Conservation (phyloP, 2,888 invertebrate species). For the Plemyria rubiginata region DNA sequence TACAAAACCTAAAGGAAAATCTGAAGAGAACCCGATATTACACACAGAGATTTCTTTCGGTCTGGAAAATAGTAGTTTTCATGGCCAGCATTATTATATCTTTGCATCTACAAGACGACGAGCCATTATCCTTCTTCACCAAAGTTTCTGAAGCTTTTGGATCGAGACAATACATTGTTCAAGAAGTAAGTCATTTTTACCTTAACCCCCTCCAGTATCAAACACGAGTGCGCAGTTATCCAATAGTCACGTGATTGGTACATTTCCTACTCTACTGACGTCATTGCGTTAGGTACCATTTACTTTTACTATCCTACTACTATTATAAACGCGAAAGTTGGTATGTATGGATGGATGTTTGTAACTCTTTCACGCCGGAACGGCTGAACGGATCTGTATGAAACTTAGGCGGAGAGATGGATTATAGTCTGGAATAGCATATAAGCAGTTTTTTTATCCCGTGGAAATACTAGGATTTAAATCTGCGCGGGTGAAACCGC, state of each 20-base stretch:
- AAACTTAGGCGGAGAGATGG: too few species aligned
- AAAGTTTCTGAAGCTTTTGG: conserved; percentile 76
- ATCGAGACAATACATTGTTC: conserved; percentile 78
- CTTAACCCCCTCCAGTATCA: neutral
- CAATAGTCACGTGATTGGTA: neutral
- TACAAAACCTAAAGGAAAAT: conserved; percentile 76
- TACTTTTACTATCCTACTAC: too few species aligned
- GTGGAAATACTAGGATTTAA: too few species aligned
- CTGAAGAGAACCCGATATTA: conserved; percentile 89
- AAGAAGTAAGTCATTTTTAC: conserved; percentile 70
- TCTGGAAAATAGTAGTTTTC: conserved; percentile 92
- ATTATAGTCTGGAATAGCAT: too few species aligned
- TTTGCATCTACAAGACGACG: conserved; percentile 73
- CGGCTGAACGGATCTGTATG: too few species aligned
- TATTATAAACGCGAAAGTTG: too few species aligned
- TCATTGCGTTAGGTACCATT: too few species aligned
- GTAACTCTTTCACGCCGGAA: too few species aligned
- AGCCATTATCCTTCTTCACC: conserved; percentile 77
- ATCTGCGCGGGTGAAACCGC: too few species aligned
- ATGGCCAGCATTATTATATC: conserved; percentile 86
- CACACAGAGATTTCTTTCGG: conserved; percentile 88
- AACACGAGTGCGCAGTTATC: neutral
- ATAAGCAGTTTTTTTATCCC: too few species aligned
- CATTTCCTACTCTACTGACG: neutral
- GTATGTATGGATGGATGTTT: too few species aligned